Conservation (phyloP, 2,113 vertebrate genomes). For the Martes martes region DNA sequence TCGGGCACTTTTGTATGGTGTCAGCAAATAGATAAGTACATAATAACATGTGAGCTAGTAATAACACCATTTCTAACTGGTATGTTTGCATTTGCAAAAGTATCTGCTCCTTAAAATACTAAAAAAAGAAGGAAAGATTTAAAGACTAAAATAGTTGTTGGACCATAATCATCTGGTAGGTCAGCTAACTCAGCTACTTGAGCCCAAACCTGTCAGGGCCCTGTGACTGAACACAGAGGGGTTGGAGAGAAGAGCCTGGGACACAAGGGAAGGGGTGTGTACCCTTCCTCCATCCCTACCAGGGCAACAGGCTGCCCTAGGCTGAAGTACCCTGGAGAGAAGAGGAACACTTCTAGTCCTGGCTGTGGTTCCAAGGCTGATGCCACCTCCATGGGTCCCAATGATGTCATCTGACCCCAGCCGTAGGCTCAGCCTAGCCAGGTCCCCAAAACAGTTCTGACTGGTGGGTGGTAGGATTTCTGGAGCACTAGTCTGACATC, state of each 20-base stretch:
- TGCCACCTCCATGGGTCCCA: not conserved
- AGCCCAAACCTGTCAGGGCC: not conserved
- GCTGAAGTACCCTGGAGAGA: not conserved
- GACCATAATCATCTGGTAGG: not conserved
- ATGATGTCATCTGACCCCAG: not conserved
- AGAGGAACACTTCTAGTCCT: not conserved
- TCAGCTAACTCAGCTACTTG: not conserved
- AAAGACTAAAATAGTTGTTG: not conserved
- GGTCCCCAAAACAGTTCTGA: not conserved
- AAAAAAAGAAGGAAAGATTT: not conserved
- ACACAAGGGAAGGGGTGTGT: not conserved
- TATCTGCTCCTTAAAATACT: constrained; percentile 42
- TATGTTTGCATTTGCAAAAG: constrained; percentile 29
- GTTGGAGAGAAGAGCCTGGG: not conserved
- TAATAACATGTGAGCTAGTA: not conserved
- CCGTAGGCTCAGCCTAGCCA: not conserved
- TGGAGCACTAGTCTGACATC: not conserved
- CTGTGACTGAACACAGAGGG: not conserved
- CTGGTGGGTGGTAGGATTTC: not conserved
- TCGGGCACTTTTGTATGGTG: not conserved
- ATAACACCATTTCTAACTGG: not conserved
- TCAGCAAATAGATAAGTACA: not conserved
- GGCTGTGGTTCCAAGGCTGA: not conserved
- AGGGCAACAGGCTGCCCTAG: not conserved
- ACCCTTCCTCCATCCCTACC: not conserved